phyloP scores from a whole-genome alignment of 2,113 vertebrate genomes.

The Carassius carassius region DNA sequence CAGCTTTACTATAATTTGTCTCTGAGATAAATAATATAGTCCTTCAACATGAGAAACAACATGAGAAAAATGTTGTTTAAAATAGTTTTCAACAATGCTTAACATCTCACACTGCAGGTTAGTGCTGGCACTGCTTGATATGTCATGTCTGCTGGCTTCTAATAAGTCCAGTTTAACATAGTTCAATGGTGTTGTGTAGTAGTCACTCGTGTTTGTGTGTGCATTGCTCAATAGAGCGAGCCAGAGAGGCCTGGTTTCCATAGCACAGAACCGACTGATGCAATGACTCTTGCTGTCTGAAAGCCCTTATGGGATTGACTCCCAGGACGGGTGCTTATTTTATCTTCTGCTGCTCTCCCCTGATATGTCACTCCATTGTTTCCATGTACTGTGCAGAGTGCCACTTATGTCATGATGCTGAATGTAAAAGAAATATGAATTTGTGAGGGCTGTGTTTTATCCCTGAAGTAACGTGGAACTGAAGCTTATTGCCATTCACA shows the following conservation, averaged over 20 bases:
- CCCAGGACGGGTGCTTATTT: neutral
- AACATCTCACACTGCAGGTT: neutral
- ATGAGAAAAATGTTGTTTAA: neutral
- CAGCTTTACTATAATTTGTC: neutral
- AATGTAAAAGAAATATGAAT: neutral
- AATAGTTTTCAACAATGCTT: neutral
- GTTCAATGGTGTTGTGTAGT: neutral
- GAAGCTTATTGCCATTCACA: neutral
- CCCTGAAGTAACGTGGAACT: neutral
- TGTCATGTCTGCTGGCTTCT: neutral
- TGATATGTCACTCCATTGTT: constrained; percentile 27
- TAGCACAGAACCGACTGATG: constrained; percentile 69
- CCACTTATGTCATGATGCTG: neutral
- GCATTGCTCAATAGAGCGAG: constrained; percentile 20
- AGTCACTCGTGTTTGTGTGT: constrained; percentile 29
- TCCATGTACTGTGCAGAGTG: neutral
- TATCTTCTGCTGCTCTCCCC: constrained; percentile 7
- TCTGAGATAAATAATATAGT: neutral
- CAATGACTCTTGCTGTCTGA: constrained; percentile 62
- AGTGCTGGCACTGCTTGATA: neutral
- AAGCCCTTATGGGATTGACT: constrained; percentile 26
- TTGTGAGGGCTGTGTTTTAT: neutral
- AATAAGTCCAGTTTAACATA: neutral
- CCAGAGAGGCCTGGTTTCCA: constrained; percentile 61
- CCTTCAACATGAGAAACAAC: no score